These are phyloP conservation scores for Andrena bucephala DNA, from an alignment of 2,888 invertebrate species.

Conservation along the genomic window DNA sequence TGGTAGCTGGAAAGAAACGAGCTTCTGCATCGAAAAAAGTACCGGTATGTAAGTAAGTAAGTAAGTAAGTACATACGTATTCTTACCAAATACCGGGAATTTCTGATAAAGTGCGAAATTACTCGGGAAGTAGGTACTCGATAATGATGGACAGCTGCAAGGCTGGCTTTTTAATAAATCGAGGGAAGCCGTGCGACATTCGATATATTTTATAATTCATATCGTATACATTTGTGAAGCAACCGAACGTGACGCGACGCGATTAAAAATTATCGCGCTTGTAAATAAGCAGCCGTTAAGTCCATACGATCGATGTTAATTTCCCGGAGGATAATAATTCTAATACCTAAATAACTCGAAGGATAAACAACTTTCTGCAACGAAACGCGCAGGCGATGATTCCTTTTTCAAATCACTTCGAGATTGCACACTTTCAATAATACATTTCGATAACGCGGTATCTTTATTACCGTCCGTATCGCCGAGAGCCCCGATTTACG, in stretches of 20 bases:
- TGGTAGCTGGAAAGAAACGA: not conserved
- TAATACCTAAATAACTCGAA: not conserved
- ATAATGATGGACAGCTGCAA: not conserved
- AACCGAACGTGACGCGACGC: not conserved
- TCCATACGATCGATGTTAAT: not conserved
- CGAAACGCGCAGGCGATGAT: not conserved
- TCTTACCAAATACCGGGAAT: not conserved
- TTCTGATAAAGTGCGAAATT: conserved; percentile 9
- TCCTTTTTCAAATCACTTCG: not conserved
- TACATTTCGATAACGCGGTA: conserved; percentile 14
- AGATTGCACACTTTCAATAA: conserved; percentile 10
- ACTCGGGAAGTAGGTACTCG: not conserved
- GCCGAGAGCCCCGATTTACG: not conserved
- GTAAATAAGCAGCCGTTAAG: not conserved
- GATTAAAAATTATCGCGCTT: not conserved
- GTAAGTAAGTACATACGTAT: not conserved
- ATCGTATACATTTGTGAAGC: not conserved
- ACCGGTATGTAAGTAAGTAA: no score
- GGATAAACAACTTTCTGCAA: not conserved
- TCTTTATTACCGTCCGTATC: not conserved
- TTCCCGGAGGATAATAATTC: not conserved
- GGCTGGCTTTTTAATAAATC: not conserved
- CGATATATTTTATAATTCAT: not conserved
- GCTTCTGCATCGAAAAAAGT: not conserved
- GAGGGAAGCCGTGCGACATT: not conserved